Evolutionary conservation across 2,888 invertebrate genomes (phyloP), one percentile per base, ranked within the genome.

Genomic region (Linnaemya vulpina): DNA sequence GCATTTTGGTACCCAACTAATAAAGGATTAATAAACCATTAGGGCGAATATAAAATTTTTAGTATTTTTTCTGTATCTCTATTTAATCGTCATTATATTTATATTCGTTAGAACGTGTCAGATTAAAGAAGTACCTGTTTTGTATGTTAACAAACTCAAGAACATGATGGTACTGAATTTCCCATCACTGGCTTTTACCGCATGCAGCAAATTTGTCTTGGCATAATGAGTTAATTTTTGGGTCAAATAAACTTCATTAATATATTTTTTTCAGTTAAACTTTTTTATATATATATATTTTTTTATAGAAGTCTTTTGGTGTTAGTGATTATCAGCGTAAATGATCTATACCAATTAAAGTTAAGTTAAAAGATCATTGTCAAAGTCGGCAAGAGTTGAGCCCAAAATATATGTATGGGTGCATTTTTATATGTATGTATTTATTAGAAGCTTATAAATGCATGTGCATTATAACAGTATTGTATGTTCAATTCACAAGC

Each of bases 231-330:
- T 10, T 40, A 51, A 4, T 62, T 77, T 68, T 51, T 63, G n/a
- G 62, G 35, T 71, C 62, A 62, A 30, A 51, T 62, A 30, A 65
- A 40, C 58, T 60, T 60, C 8, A 70, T 40, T 51, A 62, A 68
- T 70, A n/a, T n/a, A n/a, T n/a, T n/a, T n/a, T n/a, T n/a, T 77
- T 70, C 5, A 58, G 20, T 20, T 38, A 67, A 20, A 30, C 43
- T 63, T 49, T 51, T 25, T 8, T 30, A 9, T 1, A 63, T 13
- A 22, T 38, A n/a, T n/a, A n/a, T n/a, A n/a, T 25, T 55, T 38
- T 60, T 30, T 55, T 15, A 20, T 60, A 38, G 11, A 63, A 58
- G 17, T 46, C n/a, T 65, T 65, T 65, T 53, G 17, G 7, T 30
- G 25, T 62, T 62, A 7, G 4, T 51, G 38, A 63, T 53, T 30